Base-by-base conservation (phyloP, 2,888 invertebrate genomes). In the Drosophila fungiperda region DNA sequence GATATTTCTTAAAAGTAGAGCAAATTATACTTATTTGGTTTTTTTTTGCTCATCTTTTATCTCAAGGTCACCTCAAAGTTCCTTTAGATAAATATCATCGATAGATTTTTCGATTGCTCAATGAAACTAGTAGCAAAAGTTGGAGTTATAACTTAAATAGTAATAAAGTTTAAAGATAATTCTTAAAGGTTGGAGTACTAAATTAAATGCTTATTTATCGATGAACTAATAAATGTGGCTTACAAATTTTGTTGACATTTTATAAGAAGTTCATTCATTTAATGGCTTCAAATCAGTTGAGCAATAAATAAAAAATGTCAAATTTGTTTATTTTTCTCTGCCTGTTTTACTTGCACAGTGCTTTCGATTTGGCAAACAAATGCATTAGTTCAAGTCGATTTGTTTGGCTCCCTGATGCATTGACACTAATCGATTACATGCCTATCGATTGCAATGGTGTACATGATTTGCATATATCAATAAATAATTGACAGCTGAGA, bases 391-490 rank as follows among this genome's bases (percentile, higher is more conserved):
- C 45, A 1, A 20, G 7, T 7, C 20, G 15, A 20, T 20, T 15
- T 26, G 5, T 4, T 26, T 26, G 23, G 26, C 23, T 26, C 26
- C 49, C 26, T 26, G 5, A 17, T 12, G 48, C 48, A 26, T 42
- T 23, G 5, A 33, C 17, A 40, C 33, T 26, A 55, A 38, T 67
- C 49, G 68, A 68, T 35, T 55, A 55, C 1, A 9, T 20, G 17
- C 23, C 48, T 54, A 49, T 55, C 54, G 48, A 49, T 48, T 38
- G 15, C 36, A 67, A 29, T 4, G 3, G 12, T 9, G 3, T 1
- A 17, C 36, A 9, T 49, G 17, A 54, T 45, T 69, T 53, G 45
- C 42, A 53, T 54, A 32, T 23, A 32, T 54, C 33, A 49, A 68
- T 29, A 40, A 26, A 20, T 49, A 40, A 32, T 11, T 32, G 57